phyloP scores from a whole-genome alignment of 2,113 vertebrate species.

The Gavia stellata region DNA sequence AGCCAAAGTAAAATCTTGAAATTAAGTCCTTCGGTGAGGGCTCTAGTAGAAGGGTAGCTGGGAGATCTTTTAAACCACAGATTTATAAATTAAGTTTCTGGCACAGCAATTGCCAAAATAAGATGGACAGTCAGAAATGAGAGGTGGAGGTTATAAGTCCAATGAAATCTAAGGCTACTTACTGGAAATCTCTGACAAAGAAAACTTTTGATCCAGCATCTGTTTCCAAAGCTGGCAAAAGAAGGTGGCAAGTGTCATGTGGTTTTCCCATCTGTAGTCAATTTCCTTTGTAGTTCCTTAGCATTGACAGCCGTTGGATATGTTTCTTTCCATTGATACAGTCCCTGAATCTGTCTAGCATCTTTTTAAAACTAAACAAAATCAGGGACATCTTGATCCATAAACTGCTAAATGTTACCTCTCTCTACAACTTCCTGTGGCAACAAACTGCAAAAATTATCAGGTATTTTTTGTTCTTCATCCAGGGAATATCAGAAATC shows the following conservation, averaged over 20 bases:
- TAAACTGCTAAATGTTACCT: not conserved
- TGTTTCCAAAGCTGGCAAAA: not conserved
- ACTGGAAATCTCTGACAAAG: not conserved
- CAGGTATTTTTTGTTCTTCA: not conserved
- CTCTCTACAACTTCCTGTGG: not conserved
- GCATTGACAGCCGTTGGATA: not conserved
- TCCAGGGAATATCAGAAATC: not conserved
- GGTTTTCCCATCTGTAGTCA: not conserved
- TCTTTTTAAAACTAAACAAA: not conserved
- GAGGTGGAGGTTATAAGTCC: not conserved
- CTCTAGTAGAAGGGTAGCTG: not conserved
- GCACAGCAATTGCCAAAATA: not conserved
- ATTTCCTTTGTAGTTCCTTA: not conserved
- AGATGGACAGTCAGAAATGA: not conserved
- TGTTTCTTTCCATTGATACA: not conserved
- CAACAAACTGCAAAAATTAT: not conserved
- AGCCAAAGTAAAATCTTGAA: not conserved
- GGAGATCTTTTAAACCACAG: not conserved
- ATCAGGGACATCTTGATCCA: not conserved
- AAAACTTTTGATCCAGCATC: not conserved
- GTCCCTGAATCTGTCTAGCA: not conserved
- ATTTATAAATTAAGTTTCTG: not conserved
- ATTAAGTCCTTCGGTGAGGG: not conserved
- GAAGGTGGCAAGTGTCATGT: not conserved
- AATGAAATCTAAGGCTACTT: not conserved